Base-by-base conservation (phyloP, 2,113 vertebrate genomes). In the Hippocampus mohnikei region DNA sequence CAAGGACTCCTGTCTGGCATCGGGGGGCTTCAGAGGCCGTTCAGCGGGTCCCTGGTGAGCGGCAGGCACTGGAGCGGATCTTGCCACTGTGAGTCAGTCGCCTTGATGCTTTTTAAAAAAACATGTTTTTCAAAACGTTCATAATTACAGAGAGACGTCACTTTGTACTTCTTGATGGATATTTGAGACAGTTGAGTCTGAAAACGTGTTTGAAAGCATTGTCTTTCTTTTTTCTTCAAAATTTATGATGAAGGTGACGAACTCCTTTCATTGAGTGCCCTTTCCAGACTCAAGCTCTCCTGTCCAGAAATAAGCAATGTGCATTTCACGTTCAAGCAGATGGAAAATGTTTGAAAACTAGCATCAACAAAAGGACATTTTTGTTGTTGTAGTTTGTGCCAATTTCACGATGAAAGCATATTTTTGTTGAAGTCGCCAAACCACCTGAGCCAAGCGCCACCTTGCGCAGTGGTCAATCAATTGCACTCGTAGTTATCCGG, bases 81-180 rank as follows among this genome's bases (percentile, higher is more conserved):
- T 77, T 87, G 84, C 71, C 87, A 90, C 77, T 90, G 88, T 90
- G 69, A 90, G 88, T 89, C 3, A 90, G 87, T 89, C 3, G 23
- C 23, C 5, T 13, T 78, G 1, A 37, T 9, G 69, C 40, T 72
- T 75, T 74, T 70, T 20, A 3, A 6, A 27, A 9, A 2, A 9
- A 15, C n/a, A n/a, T 53, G 12, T 46, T 46, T 3, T 15, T 12
- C 9, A 11, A 42, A 42, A 42, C 29, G 29, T 37, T 5, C 10
- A 15, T 1, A 8, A 18, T 50, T 10, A 53, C 20, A 9, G 8
- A 21, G 21, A 53, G 52, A 1, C 21, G 21, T 23, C 21, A 8
- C 52, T n/a, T n/a, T 53, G 3, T 53, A 11, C 21, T 23, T 4
- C 9, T 55, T 11, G 1, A 9, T n/a, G 7, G 8, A 53, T n/a